Evolutionary conservation across 2,113 vertebrate genomes (phyloP).

Genomic region (Caloenas nicobarica): DNA sequence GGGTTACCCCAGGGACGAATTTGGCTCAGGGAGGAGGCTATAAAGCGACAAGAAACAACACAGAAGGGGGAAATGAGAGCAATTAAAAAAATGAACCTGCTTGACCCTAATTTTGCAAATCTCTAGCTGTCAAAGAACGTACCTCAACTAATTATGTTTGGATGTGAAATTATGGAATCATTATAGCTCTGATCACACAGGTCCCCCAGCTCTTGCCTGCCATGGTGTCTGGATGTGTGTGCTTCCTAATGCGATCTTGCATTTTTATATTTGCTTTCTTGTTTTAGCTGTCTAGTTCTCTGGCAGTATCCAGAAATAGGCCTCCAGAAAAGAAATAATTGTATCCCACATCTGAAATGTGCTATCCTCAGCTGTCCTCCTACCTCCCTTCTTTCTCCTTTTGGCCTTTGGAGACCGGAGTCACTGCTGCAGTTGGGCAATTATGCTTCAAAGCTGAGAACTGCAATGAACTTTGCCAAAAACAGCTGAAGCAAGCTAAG

Average conservation of each 20-base stretch:
- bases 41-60: slow-evolving; percentile 33
- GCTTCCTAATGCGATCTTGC: slow-evolving; percentile 32
- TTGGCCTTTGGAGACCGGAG: slow-evolving; percentile 41
- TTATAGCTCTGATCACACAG: slow-evolving; percentile 57
- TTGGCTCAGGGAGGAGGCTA: slow-evolving; percentile 17
- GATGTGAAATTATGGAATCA: slow-evolving; percentile 53
- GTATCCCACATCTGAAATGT: slow-evolving; percentile 15
- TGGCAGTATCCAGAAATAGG: neutral
- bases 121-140: slow-evolving; percentile 41
- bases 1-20: slow-evolving; percentile 45
- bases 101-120: slow-evolving; percentile 65
- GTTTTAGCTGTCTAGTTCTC: slow-evolving; percentile 3
- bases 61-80: slow-evolving; percentile 60
- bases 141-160: slow-evolving; percentile 55
- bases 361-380: slow-evolving; percentile 34
- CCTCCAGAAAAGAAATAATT: slow-evolving; percentile 17
- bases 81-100: slow-evolving; percentile 69
- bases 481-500: slow-evolving; percentile 64
- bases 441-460: slow-evolving; percentile 67
- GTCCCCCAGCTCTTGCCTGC: slow-evolving; percentile 64
- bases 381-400: slow-evolving; percentile 1
- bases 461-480: slow-evolving; percentile 49
- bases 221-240: slow-evolving; percentile 2
- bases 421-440: slow-evolving; percentile 49
- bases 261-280: neutral